Evolutionary conservation across 2,888 invertebrate species (phyloP).

Genomic region (Trissoscelio sp.): DNA sequence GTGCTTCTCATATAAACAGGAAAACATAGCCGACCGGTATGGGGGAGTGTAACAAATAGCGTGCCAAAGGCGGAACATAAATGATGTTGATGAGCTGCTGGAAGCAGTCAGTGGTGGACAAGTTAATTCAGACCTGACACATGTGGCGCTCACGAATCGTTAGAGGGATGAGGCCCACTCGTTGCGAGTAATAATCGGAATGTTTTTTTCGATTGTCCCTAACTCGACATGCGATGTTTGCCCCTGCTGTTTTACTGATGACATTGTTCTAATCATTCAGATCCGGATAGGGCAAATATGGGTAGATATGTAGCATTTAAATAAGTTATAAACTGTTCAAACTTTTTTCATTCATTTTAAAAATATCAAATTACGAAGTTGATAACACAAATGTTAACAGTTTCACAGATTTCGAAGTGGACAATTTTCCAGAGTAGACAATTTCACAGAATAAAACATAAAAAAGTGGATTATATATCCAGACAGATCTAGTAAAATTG

Average conservation of each 20-base stretch:
- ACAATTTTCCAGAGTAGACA: too few species aligned
- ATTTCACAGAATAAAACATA: too few species aligned
- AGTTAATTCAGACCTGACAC: slow-evolving; percentile 78
- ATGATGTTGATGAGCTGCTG: slow-evolving; percentile 81
- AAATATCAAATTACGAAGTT: too few species aligned
- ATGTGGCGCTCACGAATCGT: slow-evolving; percentile 73
- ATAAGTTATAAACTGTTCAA: slow-evolving; percentile 18
- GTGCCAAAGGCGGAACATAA: slow-evolving; percentile 76
- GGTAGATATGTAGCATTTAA: slow-evolving; percentile 27
- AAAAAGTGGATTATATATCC: too few species aligned
- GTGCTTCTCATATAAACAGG: too few species aligned
- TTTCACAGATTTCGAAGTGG: too few species aligned
- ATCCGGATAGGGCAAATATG: slow-evolving; percentile 59
- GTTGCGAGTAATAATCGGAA: slow-evolving; percentile 82
- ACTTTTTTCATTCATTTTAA: too few species aligned
- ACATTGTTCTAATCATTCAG: slow-evolving; percentile 72
- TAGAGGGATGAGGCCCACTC: slow-evolving; percentile 74
- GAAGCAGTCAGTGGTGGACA: slow-evolving; percentile 78
- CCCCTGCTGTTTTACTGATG: slow-evolving; percentile 63
- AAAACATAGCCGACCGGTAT: slow-evolving; percentile 58
- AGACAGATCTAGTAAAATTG: too few species aligned
- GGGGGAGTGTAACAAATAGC: slow-evolving; percentile 75
- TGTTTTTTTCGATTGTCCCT: slow-evolving; percentile 79
- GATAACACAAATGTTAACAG: too few species aligned
- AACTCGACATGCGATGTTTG: slow-evolving; percentile 66